Evolutionary conservation across 1,140 invertebrate genomes (phyloP).

Genomic region (Pteromalus puparum): DNA sequence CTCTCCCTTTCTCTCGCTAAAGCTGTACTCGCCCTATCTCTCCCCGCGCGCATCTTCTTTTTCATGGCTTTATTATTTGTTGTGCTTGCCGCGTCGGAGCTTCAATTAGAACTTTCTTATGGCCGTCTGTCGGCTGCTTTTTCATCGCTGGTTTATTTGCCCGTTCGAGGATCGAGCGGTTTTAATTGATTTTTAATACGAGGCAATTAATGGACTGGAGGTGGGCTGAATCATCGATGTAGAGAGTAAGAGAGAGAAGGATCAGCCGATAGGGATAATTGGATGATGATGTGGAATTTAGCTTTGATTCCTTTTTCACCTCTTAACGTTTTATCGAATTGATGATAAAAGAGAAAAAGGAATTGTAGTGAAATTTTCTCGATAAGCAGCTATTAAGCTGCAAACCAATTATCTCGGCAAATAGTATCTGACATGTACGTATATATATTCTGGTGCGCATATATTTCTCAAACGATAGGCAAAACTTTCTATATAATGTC

Average conservation of each 20-base stretch:
- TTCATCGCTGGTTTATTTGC: conserved; percentile 10
- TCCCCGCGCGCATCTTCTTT: conserved; percentile 28
- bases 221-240: neutral
- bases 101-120: conserved; percentile 48
- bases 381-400: neutral
- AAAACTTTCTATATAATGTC: too few species aligned
- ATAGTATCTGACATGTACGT: too few species aligned
- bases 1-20: conserved; percentile 20
- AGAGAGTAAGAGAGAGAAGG: neutral
- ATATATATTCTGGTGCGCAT: too few species aligned
- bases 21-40: conserved; percentile 25
- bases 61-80: conserved; percentile 47
- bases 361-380: neutral
- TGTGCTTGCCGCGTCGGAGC: conserved; percentile 17
- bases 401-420: neutral
- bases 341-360: neutral
- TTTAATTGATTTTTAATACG: conserved; percentile 35
- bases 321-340: neutral
- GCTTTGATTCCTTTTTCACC: neutral
- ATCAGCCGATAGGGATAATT: neutral
- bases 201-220: neutral
- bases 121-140: neutral
- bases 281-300: neutral
- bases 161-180: neutral
- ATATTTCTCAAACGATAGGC: too few species aligned